Evolutionary conservation across 2,888 invertebrate genomes (phyloP), one percentile per base, ranked within the genome.

Genomic region (Hoplodrina ambigua): DNA sequence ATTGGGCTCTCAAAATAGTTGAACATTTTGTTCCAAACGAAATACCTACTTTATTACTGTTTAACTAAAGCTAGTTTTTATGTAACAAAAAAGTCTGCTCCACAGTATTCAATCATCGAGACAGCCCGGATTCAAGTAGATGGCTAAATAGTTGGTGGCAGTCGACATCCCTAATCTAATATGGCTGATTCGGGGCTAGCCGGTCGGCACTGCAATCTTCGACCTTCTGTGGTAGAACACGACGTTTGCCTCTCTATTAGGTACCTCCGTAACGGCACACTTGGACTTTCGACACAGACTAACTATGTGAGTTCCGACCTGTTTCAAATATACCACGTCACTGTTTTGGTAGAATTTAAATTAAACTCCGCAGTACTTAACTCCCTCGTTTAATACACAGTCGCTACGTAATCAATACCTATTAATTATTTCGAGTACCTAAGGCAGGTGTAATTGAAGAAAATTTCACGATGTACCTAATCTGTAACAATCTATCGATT

Each of bases 151-250:
- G 90, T 90, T 89, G 82, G 88, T 87, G 86, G 82, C 83, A 85
- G 87, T 85, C 88, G 89, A 92, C 90, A 88, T 91, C 88, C 91
- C 89, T 93, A 92, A 93, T 93, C 92, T 92, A 93, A 94, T 92
- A 92, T 91, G 89, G 90, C 87, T 85, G 88, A 89, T 91, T 88
- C 88, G 88, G 85, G 86, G 76, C 76, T 76, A 78, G 83, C 69
- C 80, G 86, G 84, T 82, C 79, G 86, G 80, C 85, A 85, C 87
- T 90, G 90, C 91, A 90, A 91, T 91, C 92, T 91, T 90, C 86
- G 84, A 88, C 87, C 86, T 83, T 81, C 61, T 89, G 87, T 83
- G 88, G 88, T 81, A 79, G 84, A 73, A 85, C 83, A 78, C 86
- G 85, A 82, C 86, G 87, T 88, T 86, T 82, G 72, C 81, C 86